Percentiles rank a stretch among this genome's conserved stretches.
Evolutionary conservation across 2,797 vertebrate species (phyloP).

Genomic region (Cottoperca gobio): DNA sequence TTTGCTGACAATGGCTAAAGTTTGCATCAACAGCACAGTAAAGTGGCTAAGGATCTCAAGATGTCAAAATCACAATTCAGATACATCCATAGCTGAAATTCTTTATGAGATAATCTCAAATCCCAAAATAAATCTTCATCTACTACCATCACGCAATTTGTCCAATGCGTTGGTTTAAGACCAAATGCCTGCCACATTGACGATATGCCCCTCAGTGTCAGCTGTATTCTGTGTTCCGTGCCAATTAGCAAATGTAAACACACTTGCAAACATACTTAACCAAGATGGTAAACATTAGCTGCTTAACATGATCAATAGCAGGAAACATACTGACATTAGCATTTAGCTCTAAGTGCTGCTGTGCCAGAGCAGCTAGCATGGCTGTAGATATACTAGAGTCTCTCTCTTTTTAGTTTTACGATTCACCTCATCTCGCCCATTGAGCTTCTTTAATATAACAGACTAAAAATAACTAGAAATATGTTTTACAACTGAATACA

Average conservation of each 20-base stretch:
- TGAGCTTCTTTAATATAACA: too few species aligned
- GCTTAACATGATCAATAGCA: background rate
- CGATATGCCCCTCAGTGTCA: background rate
- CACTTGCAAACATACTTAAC: background rate
- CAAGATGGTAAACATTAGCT: background rate
- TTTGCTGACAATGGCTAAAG: conserved; percentile 19
- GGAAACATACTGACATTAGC: too few species aligned
- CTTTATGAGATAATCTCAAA: background rate
- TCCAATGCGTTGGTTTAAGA: background rate
- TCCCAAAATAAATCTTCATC: background rate
- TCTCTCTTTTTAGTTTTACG: too few species aligned
- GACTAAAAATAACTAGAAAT: too few species aligned
- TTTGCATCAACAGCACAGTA: conserved; percentile 6
- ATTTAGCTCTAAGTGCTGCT: too few species aligned
- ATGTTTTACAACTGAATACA: background rate
- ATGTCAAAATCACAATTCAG: conserved; percentile 10
- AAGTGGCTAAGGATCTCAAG: background rate
- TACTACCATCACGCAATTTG: background rate
- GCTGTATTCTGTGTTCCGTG: background rate
- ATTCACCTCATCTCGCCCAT: too few species aligned
- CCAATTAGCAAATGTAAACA: background rate
- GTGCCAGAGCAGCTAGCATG: too few species aligned
- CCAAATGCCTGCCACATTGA: background rate
- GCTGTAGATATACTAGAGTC: too few species aligned
- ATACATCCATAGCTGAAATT: background rate